These are phyloP conservation scores for Nyctalus aviator DNA, from an alignment of 2,797 vertebrate genomes.

Conservation along the genomic window DNA sequence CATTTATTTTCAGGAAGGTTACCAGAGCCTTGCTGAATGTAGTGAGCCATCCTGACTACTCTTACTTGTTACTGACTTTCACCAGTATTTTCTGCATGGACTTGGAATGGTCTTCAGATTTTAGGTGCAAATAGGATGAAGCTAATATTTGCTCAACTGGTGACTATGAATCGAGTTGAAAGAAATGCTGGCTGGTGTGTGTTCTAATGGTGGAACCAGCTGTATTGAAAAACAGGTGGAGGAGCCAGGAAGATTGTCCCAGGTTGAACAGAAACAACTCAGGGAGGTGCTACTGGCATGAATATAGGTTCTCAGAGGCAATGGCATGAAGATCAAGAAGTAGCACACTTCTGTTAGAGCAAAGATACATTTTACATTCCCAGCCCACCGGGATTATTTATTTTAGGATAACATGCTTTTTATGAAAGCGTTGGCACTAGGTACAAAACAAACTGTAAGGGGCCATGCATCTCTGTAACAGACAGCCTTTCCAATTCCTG, in stretches of 20 bases:
- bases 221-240: not conserved
- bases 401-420: slow-evolving; percentile 58
- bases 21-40: slow-evolving; percentile 69
- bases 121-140: slow-evolving; percentile 80
- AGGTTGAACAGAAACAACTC: not conserved
- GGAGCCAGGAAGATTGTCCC: not conserved
- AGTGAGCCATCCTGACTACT: slow-evolving; percentile 36
- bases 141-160: slow-evolving; percentile 56
- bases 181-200: not conserved
- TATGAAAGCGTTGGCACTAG: slow-evolving; percentile 52
- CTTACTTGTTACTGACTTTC: slow-evolving; percentile 72
- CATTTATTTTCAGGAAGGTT: slow-evolving; percentile 70
- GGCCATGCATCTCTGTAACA: slow-evolving; percentile 53
- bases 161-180: not conserved
- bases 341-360: not conserved
- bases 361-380: not conserved
- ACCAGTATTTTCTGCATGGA: slow-evolving; percentile 71
- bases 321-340: not conserved
- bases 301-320: not conserved
- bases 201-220: not conserved
- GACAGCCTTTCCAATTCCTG: not conserved
- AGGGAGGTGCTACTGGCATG: not conserved
- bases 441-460: slow-evolving; percentile 64
- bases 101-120: slow-evolving; percentile 69
- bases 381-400: slow-evolving; percentile 30